Base-by-base conservation (phyloP, 2,888 invertebrate species). In the Lathronympha strigana region DNA sequence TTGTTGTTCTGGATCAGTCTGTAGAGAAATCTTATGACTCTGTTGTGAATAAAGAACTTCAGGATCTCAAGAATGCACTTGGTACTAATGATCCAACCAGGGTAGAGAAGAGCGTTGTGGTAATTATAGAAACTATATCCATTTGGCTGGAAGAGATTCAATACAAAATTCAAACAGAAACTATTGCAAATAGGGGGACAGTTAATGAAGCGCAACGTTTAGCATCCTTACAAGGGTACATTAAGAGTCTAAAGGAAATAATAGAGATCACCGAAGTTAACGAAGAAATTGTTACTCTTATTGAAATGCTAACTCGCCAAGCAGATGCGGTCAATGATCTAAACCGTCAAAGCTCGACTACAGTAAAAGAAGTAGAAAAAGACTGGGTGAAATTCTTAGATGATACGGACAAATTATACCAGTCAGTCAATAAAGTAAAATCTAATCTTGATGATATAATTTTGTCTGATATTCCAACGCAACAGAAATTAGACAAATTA, bases 121-220 rank as follows among this genome's bases (percentile, higher is more conserved):
- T 95, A 21, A 94, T 96, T 0, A 95, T 97, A 51, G 96, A 97
- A 83, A 95, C 95, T 0, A 95, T 97, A 45, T 96, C 96, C 0
- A 95, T 95, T 13, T 97, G 97, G 96, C 82, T 97, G 47, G 96
- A 97, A 87, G 96, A 95, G 25, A 96, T 97, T 67, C 96, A 97
- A 79, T 96, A 96, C 72, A 94, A 95, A 74, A 95, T 97, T 51
- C 95, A 89, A 67, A 82, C 77, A 73, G 81, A 87, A 68, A 84
- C 85, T 61, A 68, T 81, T 6, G 73, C 80, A 49, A 84, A 84
- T 47, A 69, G 71, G 6, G 82, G 74, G 69, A 64, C 79, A 13
- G 71, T 73, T 4, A 78, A 87, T 71, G 85, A 89, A 70, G 77
- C 76, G 40, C 83, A 86, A 73, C 81, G 84, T 9, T 71, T 92